Evolutionary conservation across 2,113 vertebrate species (phyloP).

Genomic region (Chloropsis hardwickii): DNA sequence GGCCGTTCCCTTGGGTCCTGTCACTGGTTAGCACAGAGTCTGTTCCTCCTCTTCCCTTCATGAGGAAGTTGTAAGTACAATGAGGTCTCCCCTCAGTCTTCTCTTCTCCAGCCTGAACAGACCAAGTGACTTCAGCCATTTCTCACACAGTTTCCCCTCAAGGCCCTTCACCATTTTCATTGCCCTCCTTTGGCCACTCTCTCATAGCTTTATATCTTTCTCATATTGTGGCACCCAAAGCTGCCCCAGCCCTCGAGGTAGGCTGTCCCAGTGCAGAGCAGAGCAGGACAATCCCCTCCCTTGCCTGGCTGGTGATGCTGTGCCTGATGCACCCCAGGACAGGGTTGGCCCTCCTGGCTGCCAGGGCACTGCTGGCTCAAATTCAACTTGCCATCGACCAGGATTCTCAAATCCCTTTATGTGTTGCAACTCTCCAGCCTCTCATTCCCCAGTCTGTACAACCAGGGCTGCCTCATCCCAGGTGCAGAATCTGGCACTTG

Average conservation of each 20-base stretch:
- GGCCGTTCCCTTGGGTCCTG: background rate
- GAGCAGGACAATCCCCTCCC: fast-evolving
- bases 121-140: background rate
- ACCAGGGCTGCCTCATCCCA: background rate
- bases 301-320: fast-evolving
- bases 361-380: fast-evolving
- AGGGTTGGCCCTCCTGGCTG: fast-evolving
- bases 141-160: fast-evolving
- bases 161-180: fast-evolving
- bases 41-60: background rate
- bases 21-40: background rate
- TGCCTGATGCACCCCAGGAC: background rate
- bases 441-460: background rate
- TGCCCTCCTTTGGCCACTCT: background rate
- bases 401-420: background rate
- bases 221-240: background rate
- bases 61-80: fast-evolving
- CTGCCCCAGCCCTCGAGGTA: fast-evolving
- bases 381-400: background rate
- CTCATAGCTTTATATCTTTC: background rate
- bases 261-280: fast-evolving
- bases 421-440: background rate
- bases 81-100: background rate
- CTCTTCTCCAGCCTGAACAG: background rate
- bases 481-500: background rate